Evolutionary conservation across 2,113 vertebrate species (phyloP), one percentile per base, ranked within the genome.

Genomic region (Bostrychus sinensis): DNA sequence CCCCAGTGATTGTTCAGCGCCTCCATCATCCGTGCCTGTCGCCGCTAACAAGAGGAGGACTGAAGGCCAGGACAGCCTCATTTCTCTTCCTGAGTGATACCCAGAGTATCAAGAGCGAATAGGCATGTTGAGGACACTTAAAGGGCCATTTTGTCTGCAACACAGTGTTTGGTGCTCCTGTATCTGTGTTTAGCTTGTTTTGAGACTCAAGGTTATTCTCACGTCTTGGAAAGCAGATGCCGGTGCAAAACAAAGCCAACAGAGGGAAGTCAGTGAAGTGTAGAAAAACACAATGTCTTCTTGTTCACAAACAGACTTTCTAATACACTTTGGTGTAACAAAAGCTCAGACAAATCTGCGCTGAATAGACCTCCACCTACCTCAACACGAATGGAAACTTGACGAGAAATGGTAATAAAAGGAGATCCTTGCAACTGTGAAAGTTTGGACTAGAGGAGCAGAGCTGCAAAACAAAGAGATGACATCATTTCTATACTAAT

Each of bases 401-500:
- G 66, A 55, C 34, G 14, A 1, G 19, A 34, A 58, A 57, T 7
- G 59, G 26, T 72, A 54, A 63, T 37, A 68, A 60, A 6, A 64
- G 60, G 61, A 39, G 58, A 58, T 78, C 45, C 50, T 55, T 23
- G 73, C 64, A 62, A 62, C 65, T 56, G 62, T 42, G 42, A 75
- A 67, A 56, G 59, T 28, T 61, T 56, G 45, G 36, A 67, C 28
- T 3, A 25, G 25, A 76, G 56, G 38, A 32, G 71, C 51, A 46
- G 37, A 71, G 53, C 67, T 61, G 60, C 76, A 48, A 56, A 82
- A 51, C 58, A 57, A 66, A 71, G 28, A n/a, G 56, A 82, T 88
- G 61, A 85, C 74, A 59, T 88, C 85, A 89, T 81, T 62, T 58
- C 19, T 69, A 64, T 65, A 64, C 82, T 83, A 80, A 82, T 82